phyloP scores from a whole-genome alignment of 1,140 invertebrate genomes.

The Papilio polytes region DNA sequence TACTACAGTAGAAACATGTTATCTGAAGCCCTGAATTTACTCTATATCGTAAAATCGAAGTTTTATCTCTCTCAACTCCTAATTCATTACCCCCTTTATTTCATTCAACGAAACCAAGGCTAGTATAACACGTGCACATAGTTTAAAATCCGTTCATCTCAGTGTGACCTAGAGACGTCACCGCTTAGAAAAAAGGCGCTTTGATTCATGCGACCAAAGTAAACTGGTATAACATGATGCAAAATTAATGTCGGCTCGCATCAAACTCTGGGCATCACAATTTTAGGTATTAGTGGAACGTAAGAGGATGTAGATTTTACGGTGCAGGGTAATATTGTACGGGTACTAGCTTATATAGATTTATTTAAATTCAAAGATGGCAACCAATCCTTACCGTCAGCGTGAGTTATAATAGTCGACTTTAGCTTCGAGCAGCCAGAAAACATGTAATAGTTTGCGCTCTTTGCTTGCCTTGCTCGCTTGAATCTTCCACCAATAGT shows the following conservation, averaged over 20 bases:
- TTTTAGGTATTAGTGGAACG: background rate
- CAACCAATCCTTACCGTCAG: background rate
- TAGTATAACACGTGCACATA: background rate
- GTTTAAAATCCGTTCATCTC: background rate
- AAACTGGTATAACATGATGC: background rate
- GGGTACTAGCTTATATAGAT: background rate
- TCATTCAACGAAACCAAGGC: conserved; percentile 10
- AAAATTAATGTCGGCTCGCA: background rate
- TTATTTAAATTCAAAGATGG: background rate
- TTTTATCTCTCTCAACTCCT: background rate
- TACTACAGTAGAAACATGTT: no score
- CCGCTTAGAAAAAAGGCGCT: background rate
- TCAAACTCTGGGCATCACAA: no score
- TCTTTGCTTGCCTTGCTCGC: no score
- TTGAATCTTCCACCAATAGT: no score
- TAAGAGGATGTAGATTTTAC: no score
- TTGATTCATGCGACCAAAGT: background rate
- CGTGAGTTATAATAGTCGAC: background rate
- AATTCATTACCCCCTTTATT: background rate
- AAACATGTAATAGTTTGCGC: no score
- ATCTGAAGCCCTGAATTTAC: no score
- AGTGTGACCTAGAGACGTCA: conserved; percentile 11
- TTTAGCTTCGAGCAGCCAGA: background rate
- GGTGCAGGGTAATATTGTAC: background rate
- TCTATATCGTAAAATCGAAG: background rate